Conservation (phyloP, 2,797 vertebrate species). For the Stomatorhinus walkeri region DNA sequence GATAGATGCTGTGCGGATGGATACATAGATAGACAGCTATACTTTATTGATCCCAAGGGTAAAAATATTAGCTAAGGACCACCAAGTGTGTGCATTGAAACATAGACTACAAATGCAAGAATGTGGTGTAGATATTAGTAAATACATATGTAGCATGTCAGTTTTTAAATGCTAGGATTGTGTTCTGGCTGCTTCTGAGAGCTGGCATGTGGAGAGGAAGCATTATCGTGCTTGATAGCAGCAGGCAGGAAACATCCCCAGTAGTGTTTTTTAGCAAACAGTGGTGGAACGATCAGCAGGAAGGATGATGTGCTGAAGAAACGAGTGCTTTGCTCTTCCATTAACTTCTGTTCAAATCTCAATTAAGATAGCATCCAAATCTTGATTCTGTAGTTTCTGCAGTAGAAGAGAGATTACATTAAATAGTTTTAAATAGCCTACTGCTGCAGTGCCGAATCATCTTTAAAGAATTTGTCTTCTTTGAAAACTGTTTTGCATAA, state of each 20-base stretch:
- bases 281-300: neutral
- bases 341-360: neutral
- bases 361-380: neutral
- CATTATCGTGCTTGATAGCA: neutral
- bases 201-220: neutral
- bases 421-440: neutral
- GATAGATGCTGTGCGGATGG: neutral
- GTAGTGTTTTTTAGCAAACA: neutral
- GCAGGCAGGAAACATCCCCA: neutral
- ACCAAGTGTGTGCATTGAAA: neutral
- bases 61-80: neutral
- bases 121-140: neutral
- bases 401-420: neutral
- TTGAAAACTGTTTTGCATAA: conserved; percentile 6
- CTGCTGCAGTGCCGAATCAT: neutral
- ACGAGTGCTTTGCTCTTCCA: neutral
- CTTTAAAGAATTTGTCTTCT: neutral
- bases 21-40: neutral
- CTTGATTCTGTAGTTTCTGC: neutral
- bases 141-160: neutral
- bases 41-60: neutral
- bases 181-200: neutral
- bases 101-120: neutral
- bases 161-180: neutral
- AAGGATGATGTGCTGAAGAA: neutral